Conservation (phyloP, 2,113 vertebrate genomes). For the Nansenia antarctica region DNA sequence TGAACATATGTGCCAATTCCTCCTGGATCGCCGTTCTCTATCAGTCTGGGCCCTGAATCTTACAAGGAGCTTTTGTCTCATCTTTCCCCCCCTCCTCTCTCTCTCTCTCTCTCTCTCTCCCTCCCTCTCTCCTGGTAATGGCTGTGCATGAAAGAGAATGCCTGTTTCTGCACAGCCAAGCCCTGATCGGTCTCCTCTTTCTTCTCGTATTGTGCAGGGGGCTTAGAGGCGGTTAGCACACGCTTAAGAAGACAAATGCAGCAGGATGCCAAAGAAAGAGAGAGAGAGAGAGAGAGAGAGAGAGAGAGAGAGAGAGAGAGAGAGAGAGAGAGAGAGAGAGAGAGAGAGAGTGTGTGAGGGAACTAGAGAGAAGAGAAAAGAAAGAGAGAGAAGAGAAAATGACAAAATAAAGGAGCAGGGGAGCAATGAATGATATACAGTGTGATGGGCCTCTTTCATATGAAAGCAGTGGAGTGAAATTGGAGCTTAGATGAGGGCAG, state of each 20-base stretch:
- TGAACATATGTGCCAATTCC: neutral
- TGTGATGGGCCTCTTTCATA: slow-evolving; percentile 30
- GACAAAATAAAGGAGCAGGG: slow-evolving; percentile 10
- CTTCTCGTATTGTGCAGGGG: slow-evolving; percentile 28
- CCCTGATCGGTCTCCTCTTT: slow-evolving; percentile 19
- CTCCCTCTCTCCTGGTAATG: slow-evolving; percentile 28
- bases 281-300: slow-evolving; percentile 9
- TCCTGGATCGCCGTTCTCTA: neutral
- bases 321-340: neutral
- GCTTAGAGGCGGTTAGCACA: slow-evolving; percentile 26
- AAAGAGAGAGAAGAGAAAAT: no score
- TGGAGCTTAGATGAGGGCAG: neutral
- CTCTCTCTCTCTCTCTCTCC: neutral
- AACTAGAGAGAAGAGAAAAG: no score
- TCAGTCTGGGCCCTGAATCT: neutral
- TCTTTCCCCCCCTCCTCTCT: neutral
- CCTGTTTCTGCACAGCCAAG: slow-evolving; percentile 31
- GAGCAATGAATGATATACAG: slow-evolving; percentile 41
- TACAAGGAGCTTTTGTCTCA: neutral
- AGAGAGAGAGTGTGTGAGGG: neutral
- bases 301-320: neutral
- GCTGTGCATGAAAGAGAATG: slow-evolving; percentile 37
- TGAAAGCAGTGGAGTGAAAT: slow-evolving; percentile 13
- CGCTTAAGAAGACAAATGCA: slow-evolving; percentile 40
- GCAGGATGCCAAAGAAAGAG: slow-evolving; percentile 17